Evolutionary conservation across 1,140 invertebrate species (phyloP).

Genomic region (Aphaenogaster ashmeadi): DNA sequence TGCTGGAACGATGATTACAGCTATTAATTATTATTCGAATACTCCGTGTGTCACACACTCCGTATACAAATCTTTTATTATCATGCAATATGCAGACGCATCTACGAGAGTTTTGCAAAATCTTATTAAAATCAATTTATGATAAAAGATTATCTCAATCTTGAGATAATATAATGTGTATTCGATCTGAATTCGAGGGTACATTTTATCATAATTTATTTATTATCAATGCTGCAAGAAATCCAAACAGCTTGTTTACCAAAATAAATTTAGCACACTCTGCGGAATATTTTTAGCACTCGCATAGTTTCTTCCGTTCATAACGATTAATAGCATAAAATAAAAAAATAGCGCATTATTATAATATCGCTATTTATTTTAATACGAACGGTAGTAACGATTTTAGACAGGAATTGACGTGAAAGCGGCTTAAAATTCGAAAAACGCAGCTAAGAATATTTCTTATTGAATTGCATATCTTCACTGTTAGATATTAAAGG

Average conservation of each 20-base stretch:
- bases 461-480: neutral
- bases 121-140: neutral
- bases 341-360: neutral
- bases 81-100: neutral
- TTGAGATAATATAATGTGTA: neutral
- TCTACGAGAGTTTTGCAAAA: neutral
- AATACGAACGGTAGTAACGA: neutral
- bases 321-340: neutral
- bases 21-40: conserved; percentile 56
- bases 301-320: neutral
- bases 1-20: neutral
- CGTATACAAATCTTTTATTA: conserved; percentile 62
- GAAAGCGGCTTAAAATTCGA: neutral
- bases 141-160: neutral
- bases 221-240: neutral
- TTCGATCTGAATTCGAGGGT: neutral
- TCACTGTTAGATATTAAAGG: neutral
- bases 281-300: neutral
- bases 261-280: neutral
- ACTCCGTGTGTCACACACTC: conserved; percentile 18
- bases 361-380: neutral
- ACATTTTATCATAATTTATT: conserved; percentile 3
- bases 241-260: neutral
- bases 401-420: neutral
- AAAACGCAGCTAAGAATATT: neutral